A percentile compares a stretch with the other conserved stretches of the same genome.
phyloP scores from a whole-genome alignment of 2,113 vertebrate genomes.

The Anhinga anhinga region DNA sequence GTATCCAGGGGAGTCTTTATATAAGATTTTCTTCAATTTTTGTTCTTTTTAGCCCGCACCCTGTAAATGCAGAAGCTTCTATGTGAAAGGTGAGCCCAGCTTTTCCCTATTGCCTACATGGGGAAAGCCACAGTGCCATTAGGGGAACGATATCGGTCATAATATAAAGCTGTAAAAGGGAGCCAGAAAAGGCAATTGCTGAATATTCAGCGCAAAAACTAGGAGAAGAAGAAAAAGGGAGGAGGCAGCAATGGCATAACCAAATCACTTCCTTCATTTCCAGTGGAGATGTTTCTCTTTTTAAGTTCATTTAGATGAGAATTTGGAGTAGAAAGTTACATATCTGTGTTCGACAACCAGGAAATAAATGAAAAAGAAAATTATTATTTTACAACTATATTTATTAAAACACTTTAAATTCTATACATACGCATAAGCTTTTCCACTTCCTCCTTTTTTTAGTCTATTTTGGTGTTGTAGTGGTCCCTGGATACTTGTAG shows the following conservation, averaged over 20 bases:
- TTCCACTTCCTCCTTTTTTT: neutral
- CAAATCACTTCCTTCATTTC: neutral
- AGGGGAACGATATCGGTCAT: neutral
- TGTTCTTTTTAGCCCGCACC: neutral
- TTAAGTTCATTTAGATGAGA: neutral
- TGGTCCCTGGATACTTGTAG: neutral
- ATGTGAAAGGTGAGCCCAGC: neutral
- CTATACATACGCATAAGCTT: neutral
- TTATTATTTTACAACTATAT: neutral
- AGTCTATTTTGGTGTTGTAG: neutral
- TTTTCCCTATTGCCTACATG: neutral
- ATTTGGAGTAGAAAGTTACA: neutral
- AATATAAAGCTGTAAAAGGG: neutral
- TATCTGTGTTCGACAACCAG: neutral
- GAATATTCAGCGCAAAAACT: neutral
- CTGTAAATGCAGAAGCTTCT: neutral
- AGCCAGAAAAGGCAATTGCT: neutral
- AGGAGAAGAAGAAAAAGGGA: neutral
- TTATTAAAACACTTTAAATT: neutral
- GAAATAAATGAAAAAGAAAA: neutral
- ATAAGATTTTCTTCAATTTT: neutral
- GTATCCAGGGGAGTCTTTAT: neutral
- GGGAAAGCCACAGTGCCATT: neutral
- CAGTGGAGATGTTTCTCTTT: fast-evolving
- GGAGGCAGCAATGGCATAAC: neutral